Percentiles rank a stretch among this genome's conserved stretches.
Conservation (phyloP, 1,140 invertebrate species). For the Triops longicaudatus region DNA sequence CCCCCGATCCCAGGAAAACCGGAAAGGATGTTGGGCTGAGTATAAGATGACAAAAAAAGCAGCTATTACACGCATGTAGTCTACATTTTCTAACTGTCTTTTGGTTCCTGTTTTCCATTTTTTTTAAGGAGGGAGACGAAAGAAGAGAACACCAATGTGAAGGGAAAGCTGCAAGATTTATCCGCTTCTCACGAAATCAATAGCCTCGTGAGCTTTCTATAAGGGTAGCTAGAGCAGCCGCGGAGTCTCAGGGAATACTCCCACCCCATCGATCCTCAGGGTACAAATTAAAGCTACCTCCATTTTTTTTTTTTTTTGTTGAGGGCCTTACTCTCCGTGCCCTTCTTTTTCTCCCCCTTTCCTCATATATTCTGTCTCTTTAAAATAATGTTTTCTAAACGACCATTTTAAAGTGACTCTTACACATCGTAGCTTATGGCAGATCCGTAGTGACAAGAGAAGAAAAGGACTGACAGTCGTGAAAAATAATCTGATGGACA, state of each 20-base stretch:
- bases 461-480: background rate
- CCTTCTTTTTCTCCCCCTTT: background rate
- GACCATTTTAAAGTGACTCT: background rate
- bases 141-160: background rate
- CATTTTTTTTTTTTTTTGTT: background rate
- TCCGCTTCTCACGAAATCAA: slow-evolving; percentile 7
- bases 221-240: slow-evolving; percentile 5
- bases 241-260: background rate
- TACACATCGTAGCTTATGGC: background rate
- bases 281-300: background rate
- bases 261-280: background rate
- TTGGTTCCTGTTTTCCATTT: background rate
- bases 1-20: background rate
- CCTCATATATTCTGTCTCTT: background rate
- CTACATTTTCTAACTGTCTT: background rate
- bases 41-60: background rate
- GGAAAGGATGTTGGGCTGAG: slow-evolving; percentile 4
- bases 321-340: background rate
- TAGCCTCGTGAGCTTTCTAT: slow-evolving; percentile 14
- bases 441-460: background rate
- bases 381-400: background rate
- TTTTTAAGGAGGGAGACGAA: background rate
- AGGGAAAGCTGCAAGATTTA: slow-evolving; percentile 7
- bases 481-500: slow-evolving; percentile 7
- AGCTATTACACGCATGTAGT: slow-evolving; percentile 9